Evolutionary conservation across 2,113 vertebrate genomes (phyloP), one percentile per base, ranked within the genome.

Genomic region (Corythornis cristatus): DNA sequence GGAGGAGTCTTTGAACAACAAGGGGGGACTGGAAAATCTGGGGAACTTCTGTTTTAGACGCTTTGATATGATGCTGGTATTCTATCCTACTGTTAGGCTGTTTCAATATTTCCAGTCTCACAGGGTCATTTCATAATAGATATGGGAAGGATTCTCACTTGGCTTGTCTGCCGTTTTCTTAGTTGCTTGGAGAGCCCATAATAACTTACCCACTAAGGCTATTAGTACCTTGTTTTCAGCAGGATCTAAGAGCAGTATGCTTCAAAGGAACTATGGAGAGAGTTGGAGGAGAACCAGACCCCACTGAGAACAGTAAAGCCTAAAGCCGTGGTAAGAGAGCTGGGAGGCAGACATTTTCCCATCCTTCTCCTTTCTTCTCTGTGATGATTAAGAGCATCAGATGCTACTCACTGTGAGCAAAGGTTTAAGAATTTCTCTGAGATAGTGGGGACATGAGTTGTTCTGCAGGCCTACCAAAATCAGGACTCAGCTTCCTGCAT

Each of bases 1-100:
- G 78, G 40, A 91, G 82, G 28, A 79, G 54, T 62, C 94, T 95
- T 95, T 94, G 92, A 96, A 97, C 67, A 93, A 51, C 67, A 89
- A 93, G 90, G 26, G 51, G 85, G 61, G 45, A 86, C 54, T 88
- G 85, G 87, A 94, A 96, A 96, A 93, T 95, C 90, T 96, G 94
- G 83, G 90, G 50, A 94, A 89, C 94, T 94, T 95, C 89, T 95
- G 89, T 79, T 91, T 93, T 53, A 54, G 71, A 62, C 9, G 29
- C 90, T 96, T 97, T 93, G 91, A 84, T 93, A 91, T 18, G 70
- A 48, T 78, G 37, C 60, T 96, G 73, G 31, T 66, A n/a, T 28
- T 67, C 53, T 89, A 2, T 68, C 76, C 61, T 66, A 73, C 79
- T 90, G 64, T 88, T 83, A 54, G 61, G 28, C 62, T 95, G 73